Evolutionary conservation across 2,888 invertebrate genomes (phyloP).

Genomic region (Apamea crenata): DNA sequence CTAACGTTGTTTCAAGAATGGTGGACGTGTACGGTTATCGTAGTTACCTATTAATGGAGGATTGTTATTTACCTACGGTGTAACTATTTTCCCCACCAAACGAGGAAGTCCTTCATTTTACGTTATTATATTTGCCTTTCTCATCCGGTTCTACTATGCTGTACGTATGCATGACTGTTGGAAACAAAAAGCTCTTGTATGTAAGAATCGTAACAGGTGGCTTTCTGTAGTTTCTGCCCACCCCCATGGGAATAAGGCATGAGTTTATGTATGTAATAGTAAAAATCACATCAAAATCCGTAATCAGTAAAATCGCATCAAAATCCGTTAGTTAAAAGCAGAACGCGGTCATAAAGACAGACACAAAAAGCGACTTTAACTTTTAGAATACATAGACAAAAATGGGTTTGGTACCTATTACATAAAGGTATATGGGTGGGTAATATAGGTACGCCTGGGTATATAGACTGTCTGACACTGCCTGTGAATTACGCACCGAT

Average conservation of each 20-base stretch:
- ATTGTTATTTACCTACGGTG: neutral
- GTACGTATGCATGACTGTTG: neutral
- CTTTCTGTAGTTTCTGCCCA: too few species aligned
- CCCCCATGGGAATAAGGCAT: too few species aligned
- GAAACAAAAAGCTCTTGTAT: neutral
- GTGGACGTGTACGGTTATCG: neutral
- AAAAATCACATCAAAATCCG: neutral
- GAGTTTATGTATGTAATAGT: too few species aligned
- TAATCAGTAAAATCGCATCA: too few species aligned
- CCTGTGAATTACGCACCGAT: slow-evolving; percentile 37
- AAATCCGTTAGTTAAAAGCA: too few species aligned
- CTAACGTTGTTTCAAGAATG: neutral
- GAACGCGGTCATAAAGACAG: neutral
- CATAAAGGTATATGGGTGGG: neutral
- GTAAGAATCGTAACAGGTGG: too few species aligned
- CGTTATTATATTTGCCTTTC: neutral
- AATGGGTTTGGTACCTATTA: neutral
- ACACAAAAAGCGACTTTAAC: too few species aligned
- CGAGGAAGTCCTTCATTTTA: neutral
- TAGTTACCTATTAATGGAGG: neutral
- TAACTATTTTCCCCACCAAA: neutral
- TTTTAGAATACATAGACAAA: neutral
- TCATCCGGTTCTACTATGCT: neutral
- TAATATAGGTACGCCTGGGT: neutral
- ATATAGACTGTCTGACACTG: neutral